These are phyloP conservation scores for Chirona hameri DNA, from an alignment of 2,888 invertebrate genomes.

Conservation along the genomic window DNA sequence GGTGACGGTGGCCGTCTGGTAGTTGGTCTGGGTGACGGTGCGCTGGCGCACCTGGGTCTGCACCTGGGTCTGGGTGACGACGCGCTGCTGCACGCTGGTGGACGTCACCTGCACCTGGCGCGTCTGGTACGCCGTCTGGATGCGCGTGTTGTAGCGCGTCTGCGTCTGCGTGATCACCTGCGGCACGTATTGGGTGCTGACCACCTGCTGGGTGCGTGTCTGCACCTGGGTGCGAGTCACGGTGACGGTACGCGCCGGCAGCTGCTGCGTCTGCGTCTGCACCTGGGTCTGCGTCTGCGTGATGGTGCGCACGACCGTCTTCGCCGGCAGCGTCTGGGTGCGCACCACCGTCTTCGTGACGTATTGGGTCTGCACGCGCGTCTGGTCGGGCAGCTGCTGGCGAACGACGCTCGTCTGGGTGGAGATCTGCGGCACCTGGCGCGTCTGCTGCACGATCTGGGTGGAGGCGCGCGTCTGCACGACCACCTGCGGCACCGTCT, in stretches of 20 bases:
- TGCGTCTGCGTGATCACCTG: background rate
- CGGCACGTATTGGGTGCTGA: background rate
- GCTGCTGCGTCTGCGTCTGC: background rate
- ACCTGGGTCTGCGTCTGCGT: background rate
- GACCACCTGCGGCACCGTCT: conserved; percentile 27
- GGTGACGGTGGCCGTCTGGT: background rate
- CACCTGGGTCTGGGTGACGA: background rate
- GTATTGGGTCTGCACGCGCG: conserved; percentile 32
- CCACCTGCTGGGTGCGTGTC: background rate
- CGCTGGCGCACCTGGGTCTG: background rate
- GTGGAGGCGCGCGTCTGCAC: conserved; percentile 35
- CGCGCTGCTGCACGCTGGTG: background rate
- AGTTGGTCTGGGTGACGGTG: background rate
- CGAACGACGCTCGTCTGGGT: conserved; percentile 33
- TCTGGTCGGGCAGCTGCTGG: conserved; percentile 35
- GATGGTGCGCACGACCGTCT: background rate
- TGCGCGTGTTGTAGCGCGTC: background rate
- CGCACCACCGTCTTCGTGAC: conserved; percentile 30
- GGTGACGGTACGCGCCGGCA: background rate
- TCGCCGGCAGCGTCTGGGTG: background rate
- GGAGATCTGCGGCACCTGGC: conserved; percentile 35
- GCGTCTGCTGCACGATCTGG: conserved; percentile 33
- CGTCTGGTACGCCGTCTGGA: background rate
- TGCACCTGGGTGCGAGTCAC: background rate
- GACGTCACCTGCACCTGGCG: background rate